These are phyloP conservation scores for Hycleus phaleratus DNA, from an alignment of 1,140 invertebrate species.

Conservation along the genomic window DNA sequence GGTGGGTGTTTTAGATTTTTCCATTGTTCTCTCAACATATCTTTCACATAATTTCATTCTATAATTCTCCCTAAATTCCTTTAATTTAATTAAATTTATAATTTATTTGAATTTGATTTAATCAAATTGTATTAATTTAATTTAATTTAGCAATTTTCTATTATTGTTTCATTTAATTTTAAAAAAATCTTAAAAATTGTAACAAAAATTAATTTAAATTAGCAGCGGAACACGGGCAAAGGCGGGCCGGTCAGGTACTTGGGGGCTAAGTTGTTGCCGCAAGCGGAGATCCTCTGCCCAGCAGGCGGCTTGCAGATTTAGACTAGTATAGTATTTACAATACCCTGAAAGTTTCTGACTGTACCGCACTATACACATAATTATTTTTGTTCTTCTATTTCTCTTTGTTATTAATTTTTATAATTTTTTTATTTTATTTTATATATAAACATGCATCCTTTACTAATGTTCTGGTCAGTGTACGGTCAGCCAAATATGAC, in stretches of 20 bases:
- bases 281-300: constrained; percentile 25
- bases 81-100: no score
- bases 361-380: constrained; percentile 23
- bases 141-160: no score
- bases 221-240: constrained; percentile 18
- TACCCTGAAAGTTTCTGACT: constrained; percentile 41
- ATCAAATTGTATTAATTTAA: no score
- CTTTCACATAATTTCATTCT: no score
- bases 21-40: no score
- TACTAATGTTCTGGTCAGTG: no score
- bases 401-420: neutral
- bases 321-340: constrained; percentile 44
- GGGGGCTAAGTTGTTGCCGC: constrained; percentile 21
- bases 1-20: neutral
- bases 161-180: no score
- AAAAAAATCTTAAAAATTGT: no score
- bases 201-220: neutral
- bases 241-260: constrained; percentile 37
- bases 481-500: no score
- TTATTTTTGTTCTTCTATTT: constrained; percentile 1
- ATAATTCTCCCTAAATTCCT: no score
- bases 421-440: neutral
- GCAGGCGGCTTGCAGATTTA: constrained; percentile 33
- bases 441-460: neutral
- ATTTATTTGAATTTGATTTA: no score